phyloP scores from a whole-genome alignment of 2,113 vertebrate genomes.

The Stegastes partitus region DNA sequence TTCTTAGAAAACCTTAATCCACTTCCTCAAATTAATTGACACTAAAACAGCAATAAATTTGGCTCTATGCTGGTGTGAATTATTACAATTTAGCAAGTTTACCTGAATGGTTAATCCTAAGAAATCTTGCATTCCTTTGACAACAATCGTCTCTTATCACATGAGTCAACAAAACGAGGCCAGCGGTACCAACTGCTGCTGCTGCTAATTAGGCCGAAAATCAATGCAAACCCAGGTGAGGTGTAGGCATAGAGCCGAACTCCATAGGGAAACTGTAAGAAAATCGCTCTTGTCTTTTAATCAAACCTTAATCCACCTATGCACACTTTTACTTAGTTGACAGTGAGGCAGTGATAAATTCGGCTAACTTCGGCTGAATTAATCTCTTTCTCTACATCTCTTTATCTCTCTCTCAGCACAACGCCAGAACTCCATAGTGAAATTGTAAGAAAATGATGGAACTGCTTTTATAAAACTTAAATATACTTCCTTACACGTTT shows the following conservation, averaged over 20 bases:
- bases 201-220: not conserved
- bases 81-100: not conserved
- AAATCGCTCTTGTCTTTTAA: not conserved
- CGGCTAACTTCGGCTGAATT: not conserved
- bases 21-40: not conserved
- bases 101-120: no score
- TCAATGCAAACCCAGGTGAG: conserved; percentile 2
- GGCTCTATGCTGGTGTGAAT: no score
- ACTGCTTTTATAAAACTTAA: no score
- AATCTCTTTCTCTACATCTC: no score
- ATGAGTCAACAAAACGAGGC: not conserved
- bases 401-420: no score
- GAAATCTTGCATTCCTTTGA: no score
- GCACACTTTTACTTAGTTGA: fast-evolving
- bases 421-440: no score
- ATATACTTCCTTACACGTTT: no score
- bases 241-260: not conserved
- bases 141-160: not conserved
- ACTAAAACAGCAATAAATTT: no score
- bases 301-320: not conserved
- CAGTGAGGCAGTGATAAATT: not conserved
- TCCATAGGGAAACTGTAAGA: not conserved
- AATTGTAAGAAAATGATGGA: no score
- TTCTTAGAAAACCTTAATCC: not conserved
- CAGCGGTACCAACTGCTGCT: not conserved